These are phyloP conservation scores for Spilosoma lubricipeda DNA, from an alignment of 2,888 invertebrate species.

Conservation along the genomic window DNA sequence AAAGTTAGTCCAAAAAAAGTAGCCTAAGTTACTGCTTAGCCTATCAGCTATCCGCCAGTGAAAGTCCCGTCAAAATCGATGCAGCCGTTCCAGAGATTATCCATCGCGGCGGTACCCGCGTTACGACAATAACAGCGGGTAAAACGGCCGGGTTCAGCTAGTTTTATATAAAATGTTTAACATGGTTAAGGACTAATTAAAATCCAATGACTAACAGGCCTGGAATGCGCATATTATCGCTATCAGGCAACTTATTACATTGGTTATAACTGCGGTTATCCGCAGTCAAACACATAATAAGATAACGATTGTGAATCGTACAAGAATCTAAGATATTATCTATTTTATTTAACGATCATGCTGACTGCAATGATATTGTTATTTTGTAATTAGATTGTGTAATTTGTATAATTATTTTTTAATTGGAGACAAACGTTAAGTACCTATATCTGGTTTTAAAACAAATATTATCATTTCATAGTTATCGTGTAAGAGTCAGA, in stretches of 20 bases:
- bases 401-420: neutral
- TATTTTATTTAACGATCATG: neutral
- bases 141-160: no score
- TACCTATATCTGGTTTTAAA: neutral
- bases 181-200: neutral
- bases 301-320: conserved; percentile 7
- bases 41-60: no score
- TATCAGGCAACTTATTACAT: conserved; percentile 5
- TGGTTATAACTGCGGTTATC: neutral
- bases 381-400: neutral
- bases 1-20: no score
- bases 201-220: neutral
- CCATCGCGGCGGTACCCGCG: no score
- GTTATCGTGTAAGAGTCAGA: neutral
- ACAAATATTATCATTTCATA: neutral
- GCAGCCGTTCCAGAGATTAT: no score
- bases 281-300: conserved; percentile 14
- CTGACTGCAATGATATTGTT: neutral
- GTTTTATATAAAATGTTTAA: no score
- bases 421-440: neutral
- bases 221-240: conserved; percentile 12
- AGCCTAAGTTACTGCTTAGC: no score
- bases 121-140: no score
- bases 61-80: no score
- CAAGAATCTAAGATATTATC: neutral